Evolutionary conservation across 1,140 invertebrate genomes (phyloP).

Genomic region (Lithobius niger): DNA sequence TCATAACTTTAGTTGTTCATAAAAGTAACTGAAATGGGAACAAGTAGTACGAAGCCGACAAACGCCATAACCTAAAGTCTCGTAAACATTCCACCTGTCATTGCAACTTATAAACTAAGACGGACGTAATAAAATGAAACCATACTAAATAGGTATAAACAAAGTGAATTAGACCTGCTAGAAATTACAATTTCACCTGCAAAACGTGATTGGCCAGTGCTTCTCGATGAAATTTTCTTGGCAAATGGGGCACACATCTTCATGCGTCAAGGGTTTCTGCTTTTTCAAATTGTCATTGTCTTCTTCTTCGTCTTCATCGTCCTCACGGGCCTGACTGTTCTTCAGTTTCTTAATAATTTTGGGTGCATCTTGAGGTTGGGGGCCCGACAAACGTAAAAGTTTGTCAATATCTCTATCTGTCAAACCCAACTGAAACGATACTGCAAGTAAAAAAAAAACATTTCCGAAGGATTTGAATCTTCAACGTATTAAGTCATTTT

Average conservation of each 20-base stretch:
- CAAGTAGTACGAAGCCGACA: neutral
- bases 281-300: neutral
- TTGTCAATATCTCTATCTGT: constrained; percentile 1
- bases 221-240: constrained; percentile 2
- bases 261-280: neutral
- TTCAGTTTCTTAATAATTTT: neutral
- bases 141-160: too few species aligned
- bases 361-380: too few species aligned
- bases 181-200: too few species aligned
- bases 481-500: too few species aligned
- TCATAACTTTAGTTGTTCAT: too few species aligned
- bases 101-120: too few species aligned
- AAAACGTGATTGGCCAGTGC: constrained; percentile 4
- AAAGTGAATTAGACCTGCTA: too few species aligned
- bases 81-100: too few species aligned
- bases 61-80: neutral
- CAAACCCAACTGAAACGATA: constrained; percentile 4
- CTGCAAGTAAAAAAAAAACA: too few species aligned
- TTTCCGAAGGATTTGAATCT: too few species aligned
- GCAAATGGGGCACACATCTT: constrained; percentile 5
- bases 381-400: neutral
- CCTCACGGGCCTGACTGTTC: neutral
- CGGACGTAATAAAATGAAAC: too few species aligned
- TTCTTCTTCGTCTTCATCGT: neutral
- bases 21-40: neutral